Base-by-base conservation (phyloP, 1,140 invertebrate genomes). In the Bombus fervidus region DNA sequence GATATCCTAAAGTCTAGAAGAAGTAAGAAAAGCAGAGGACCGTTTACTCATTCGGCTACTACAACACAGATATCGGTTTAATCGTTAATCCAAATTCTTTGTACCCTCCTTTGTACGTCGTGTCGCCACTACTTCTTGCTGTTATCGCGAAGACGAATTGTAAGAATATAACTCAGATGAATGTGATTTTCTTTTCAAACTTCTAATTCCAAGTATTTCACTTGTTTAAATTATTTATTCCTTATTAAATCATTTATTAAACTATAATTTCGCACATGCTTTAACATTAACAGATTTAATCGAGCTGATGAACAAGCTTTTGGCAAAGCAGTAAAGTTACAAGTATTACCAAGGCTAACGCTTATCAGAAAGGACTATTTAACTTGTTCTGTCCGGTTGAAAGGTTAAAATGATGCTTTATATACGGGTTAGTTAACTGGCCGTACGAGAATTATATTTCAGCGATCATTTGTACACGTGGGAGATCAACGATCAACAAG, bases 31-130 rank as follows among this genome's bases (percentile, higher is more conserved):
- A 89, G 72, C 78, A 59, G 68, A 82, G 73, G 22, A 77, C 77
- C 82, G 89, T 90, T 90, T 89, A 77, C 77, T 57, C 62, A 73
- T 69, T 39, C 76, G 53, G 57, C 74, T 83, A 78, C 68, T 66
- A 77, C 74, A 85, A 78, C 78, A 81, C 73, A 69, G 53, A 77
- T 73, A 66, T 66, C 68, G 66, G 34, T 39, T 71, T 73, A 73
- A 66, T 86, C 81, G 89, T 81, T 69, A 87, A 85, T 90, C 53
- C 39, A 53, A 39, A 82, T 76, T 77, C 72, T 34, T 18, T 53
- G 18, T 53, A 53, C 18, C 18, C 47, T 53, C 22, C 47, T 53
- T 53, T 8, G 47, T 53, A 53, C 47, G 0, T 53, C 18, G 47
- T 18, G 18, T 53, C 47, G 18, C 47, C 47, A 18, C 15, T 47